These are phyloP conservation scores for rat (Rattus norvegicus) DNA, from an alignment of 2,113 vertebrate genomes.

Conservation along the genomic window DNA sequence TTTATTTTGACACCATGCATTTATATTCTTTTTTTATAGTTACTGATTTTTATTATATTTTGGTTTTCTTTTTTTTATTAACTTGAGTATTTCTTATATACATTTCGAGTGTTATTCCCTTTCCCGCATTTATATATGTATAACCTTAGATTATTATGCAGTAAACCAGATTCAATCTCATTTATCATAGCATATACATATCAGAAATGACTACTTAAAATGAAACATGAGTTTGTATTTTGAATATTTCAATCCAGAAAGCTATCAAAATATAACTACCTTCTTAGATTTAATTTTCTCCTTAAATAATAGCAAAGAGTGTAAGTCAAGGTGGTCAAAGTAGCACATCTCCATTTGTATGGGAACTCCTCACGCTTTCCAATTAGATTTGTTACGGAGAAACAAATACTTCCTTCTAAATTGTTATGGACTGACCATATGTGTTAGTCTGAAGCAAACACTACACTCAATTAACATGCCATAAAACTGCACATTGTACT, in stretches of 20 bases:
- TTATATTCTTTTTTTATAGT: background rate
- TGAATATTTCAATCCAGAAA: conserved; percentile 58
- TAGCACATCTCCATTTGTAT: conserved; percentile 9
- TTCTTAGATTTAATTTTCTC: conserved; percentile 57
- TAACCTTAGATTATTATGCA: background rate
- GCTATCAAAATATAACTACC: conserved; percentile 10
- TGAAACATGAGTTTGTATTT: conserved; percentile 1
- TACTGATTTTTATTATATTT: too few species aligned
- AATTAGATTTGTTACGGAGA: conserved; percentile 67
- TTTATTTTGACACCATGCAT: background rate
- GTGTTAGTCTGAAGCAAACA: conserved; percentile 49
- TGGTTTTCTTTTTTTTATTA: too few species aligned
- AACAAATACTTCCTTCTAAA: conserved; percentile 55
- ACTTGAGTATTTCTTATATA: too few species aligned
- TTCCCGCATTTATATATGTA: too few species aligned
- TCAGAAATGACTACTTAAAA: background rate
- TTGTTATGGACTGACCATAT: conserved; percentile 55
- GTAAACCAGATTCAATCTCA: conserved; percentile 10
- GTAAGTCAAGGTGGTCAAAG: conserved; percentile 51
- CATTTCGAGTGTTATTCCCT: too few species aligned
- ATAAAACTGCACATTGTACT: background rate
- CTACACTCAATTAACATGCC: background rate
- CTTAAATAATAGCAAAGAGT: conserved; percentile 58
- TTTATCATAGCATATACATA: background rate
- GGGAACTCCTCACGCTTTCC: conserved; percentile 64